phyloP scores from a whole-genome alignment of 2,113 vertebrate species.

The Halichoeres trimaculatus region DNA sequence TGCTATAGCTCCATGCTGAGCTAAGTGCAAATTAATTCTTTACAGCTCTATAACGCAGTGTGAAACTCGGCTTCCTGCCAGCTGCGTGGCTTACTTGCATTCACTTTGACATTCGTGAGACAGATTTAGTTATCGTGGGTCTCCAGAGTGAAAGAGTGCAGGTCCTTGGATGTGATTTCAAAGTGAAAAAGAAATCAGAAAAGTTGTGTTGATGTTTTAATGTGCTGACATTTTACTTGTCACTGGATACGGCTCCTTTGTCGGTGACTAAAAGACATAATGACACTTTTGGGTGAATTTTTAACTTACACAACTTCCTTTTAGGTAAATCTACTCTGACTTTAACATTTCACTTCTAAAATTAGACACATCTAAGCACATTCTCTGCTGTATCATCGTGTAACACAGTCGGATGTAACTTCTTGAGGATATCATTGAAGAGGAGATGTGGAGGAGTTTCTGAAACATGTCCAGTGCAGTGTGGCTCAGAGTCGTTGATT shows the following conservation, averaged over 20 bases:
- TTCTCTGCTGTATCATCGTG: background rate
- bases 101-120: constrained; percentile 37
- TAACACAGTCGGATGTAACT: background rate
- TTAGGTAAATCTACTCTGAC: background rate
- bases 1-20: constrained; percentile 41
- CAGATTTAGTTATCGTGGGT: constrained; percentile 14
- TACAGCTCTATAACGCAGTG: constrained; percentile 30
- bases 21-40: constrained; percentile 51
- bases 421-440: background rate
- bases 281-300: background rate
- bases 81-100: background rate
- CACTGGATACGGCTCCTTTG: background rate
- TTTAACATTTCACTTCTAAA: background rate
- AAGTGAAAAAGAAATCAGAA: constrained; percentile 16
- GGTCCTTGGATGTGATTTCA: background rate
- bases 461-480: background rate
- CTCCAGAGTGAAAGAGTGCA: background rate
- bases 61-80: constrained; percentile 31
- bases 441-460: background rate
- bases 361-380: background rate
- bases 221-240: background rate
- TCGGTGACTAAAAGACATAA: background rate
- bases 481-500: constrained; percentile 5
- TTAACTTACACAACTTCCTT: background rate
- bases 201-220: background rate